Percentiles rank a stretch among this genome's conserved stretches.
Conservation (phyloP, 2,797 vertebrate genomes). For the Sphaeramia orbicularis region DNA sequence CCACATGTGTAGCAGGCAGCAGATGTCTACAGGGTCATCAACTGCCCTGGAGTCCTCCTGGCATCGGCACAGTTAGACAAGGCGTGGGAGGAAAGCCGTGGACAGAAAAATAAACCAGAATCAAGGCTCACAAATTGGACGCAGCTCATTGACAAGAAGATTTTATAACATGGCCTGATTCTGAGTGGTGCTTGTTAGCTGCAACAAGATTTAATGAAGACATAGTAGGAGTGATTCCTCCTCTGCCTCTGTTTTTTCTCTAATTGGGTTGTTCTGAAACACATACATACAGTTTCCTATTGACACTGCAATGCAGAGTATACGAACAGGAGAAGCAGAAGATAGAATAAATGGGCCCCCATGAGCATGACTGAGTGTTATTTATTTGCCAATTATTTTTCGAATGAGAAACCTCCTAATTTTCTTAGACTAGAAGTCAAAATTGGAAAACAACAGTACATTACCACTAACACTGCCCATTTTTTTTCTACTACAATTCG, state of each 20-base stretch:
- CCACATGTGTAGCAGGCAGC: slow-evolving; percentile 50
- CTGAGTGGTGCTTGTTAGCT: slow-evolving; percentile 38
- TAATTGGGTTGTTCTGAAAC: slow-evolving; percentile 60
- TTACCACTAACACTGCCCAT: neutral
- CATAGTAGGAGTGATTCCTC: slow-evolving; percentile 16
- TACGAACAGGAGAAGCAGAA: neutral
- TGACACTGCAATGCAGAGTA: slow-evolving; percentile 18
- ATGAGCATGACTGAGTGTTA: no score
- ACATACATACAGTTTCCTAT: slow-evolving; percentile 4
- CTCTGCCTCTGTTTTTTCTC: slow-evolving; percentile 40
- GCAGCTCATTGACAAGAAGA: slow-evolving; percentile 29
- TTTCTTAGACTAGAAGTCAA: slow-evolving; percentile 1
- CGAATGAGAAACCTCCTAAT: neutral
- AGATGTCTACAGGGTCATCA: slow-evolving; percentile 58
- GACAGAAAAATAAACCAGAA: slow-evolving; percentile 48
- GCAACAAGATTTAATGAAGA: slow-evolving; percentile 53
- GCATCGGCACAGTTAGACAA: slow-evolving; percentile 27
- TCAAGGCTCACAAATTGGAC: slow-evolving; percentile 44
- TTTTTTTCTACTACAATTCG: slow-evolving; percentile 16
- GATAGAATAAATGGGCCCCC: neutral
- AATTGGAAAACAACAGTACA: slow-evolving; percentile 1
- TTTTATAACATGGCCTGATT: slow-evolving; percentile 45
- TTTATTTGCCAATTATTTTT: slow-evolving; percentile 1
- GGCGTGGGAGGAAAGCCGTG: slow-evolving; percentile 32
- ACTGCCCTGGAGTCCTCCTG: slow-evolving; percentile 48